Evolutionary conservation across 2,797 vertebrate species (phyloP).

Genomic region (Pseudochaenichthys georgianus): DNA sequence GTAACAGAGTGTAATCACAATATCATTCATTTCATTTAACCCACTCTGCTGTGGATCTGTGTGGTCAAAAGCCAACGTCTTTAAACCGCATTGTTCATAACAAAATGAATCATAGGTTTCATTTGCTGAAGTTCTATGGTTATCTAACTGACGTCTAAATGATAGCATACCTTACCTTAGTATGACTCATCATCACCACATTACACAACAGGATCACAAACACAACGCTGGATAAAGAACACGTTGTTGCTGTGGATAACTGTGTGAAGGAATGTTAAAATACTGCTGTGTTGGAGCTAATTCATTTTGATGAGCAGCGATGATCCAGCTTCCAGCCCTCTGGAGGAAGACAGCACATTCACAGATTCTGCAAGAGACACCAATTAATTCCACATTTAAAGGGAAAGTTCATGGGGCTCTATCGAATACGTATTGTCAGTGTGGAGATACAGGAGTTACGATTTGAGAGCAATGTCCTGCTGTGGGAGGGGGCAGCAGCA

Average conservation of each 20-base stretch:
- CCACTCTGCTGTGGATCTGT: background rate
- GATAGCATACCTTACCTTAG: background rate
- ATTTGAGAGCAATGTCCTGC: too few relatives aligned
- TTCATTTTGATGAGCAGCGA: slow-evolving; percentile 51
- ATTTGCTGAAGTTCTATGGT: background rate
- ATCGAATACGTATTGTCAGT: too few relatives aligned
- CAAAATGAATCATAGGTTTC: background rate
- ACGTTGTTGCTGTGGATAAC: slow-evolving; percentile 29
- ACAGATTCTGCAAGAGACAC: slow-evolving; percentile 28
- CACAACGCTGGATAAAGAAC: slow-evolving; percentile 33
- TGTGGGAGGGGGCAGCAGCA: too few relatives aligned
- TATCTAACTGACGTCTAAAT: background rate
- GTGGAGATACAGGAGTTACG: too few relatives aligned
- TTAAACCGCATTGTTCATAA: background rate
- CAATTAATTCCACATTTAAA: slow-evolving; percentile 36
- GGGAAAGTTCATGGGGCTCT: too few relatives aligned
- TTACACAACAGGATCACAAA: slow-evolving; percentile 7
- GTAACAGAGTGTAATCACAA: slow-evolving; percentile 44
- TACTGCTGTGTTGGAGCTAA: slow-evolving; percentile 44
- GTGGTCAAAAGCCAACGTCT: background rate
- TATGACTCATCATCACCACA: background rate
- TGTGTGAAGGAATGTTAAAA: slow-evolving; percentile 33
- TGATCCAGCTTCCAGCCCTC: slow-evolving; percentile 35
- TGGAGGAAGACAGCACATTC: slow-evolving; percentile 25
- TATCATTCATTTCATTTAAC: slow-evolving; percentile 25